phyloP scores from a whole-genome alignment of 2,113 vertebrate species.

The Parotia lawesii region DNA sequence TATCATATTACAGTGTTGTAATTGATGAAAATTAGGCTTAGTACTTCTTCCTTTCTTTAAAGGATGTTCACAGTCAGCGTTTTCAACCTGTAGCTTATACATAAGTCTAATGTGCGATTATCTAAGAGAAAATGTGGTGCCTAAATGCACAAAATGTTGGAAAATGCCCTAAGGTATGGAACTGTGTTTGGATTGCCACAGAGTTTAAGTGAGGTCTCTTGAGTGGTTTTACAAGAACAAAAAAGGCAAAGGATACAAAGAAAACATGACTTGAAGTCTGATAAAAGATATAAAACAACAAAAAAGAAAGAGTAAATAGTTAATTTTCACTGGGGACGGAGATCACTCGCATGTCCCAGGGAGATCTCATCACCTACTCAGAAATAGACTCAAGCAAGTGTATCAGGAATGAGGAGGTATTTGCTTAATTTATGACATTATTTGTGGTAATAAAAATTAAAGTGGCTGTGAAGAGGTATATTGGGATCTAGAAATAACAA shows the following conservation, averaged over 20 bases:
- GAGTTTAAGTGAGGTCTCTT: not conserved
- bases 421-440: not conserved
- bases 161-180: not conserved
- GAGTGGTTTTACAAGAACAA: not conserved
- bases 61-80: not conserved
- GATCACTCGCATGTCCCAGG: not conserved
- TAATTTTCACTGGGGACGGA: not conserved
- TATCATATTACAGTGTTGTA: not conserved
- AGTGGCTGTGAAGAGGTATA: not conserved
- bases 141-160: not conserved
- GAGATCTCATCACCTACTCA: not conserved
- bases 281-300: not conserved
- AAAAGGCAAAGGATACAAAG: not conserved
- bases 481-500: not conserved
- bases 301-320: not conserved
- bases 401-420: not conserved
- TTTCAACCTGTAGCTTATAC: not conserved
- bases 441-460: not conserved
- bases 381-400: not conserved
- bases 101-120: fast-evolving
- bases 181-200: not conserved
- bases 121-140: not conserved
- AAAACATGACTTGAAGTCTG: not conserved
- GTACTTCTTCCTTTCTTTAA: not conserved
- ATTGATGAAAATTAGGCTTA: not conserved